phyloP scores from a whole-genome alignment of 2,888 invertebrate genomes.

The Endotricha flammealis region DNA sequence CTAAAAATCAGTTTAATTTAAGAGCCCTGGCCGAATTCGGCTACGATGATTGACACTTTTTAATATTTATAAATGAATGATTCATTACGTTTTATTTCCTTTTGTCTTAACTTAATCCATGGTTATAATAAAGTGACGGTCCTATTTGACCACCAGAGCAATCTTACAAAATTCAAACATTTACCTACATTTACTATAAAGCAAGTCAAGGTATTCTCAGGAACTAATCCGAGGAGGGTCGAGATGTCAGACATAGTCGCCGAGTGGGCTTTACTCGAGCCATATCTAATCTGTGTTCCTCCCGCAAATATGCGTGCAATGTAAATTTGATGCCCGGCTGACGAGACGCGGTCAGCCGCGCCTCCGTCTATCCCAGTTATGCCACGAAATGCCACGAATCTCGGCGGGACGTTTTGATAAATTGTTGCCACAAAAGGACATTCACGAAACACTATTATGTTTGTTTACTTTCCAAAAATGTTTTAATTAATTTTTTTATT shows the following conservation, averaged over 20 bases:
- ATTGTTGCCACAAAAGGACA: slow-evolving; percentile 8
- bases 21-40: no score
- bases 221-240: neutral
- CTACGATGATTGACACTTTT: no score
- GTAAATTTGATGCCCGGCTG: slow-evolving; percentile 66
- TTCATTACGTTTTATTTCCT: no score
- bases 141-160: no score
- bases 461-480: neutral
- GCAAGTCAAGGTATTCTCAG: neutral
- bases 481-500: neutral
- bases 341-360: slow-evolving; percentile 45
- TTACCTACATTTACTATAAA: no score
- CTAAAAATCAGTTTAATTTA: no score
- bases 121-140: no score
- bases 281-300: no score
- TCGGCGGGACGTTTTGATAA: slow-evolving; percentile 18
- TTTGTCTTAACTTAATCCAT: no score
- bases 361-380: slow-evolving; percentile 49
- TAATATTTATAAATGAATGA: no score
- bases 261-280: slow-evolving; percentile 40
- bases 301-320: slow-evolving; percentile 67
- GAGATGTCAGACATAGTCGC: slow-evolving; percentile 29
- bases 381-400: slow-evolving; percentile 47
- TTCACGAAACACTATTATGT: neutral
- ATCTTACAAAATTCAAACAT: no score